These are phyloP conservation scores for Elephas maximus DNA, from an alignment of 2,113 vertebrate species.

Conservation along the genomic window DNA sequence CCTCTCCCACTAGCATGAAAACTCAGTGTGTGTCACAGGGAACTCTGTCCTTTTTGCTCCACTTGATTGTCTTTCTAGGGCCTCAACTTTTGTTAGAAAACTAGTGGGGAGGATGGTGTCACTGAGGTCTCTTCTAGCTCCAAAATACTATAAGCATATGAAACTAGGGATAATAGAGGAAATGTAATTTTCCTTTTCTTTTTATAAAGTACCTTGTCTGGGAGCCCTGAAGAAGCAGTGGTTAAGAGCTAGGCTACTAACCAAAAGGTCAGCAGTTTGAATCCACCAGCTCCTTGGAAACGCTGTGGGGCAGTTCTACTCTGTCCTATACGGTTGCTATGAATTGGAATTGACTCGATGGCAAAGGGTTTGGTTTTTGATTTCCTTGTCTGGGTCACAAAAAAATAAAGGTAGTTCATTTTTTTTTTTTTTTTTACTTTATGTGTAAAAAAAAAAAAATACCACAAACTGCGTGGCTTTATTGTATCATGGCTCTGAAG, in stretches of 20 bases:
- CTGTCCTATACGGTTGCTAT: no score
- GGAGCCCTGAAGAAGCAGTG: not conserved
- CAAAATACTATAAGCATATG: not conserved
- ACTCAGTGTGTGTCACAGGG: not conserved
- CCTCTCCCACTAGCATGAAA: no score
- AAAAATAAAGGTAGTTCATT: not conserved
- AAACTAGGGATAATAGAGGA: not conserved
- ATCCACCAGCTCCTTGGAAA: no score
- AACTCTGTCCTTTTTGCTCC: not conserved
- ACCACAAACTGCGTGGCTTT: no score
- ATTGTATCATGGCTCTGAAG: no score
- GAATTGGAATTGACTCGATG: no score
- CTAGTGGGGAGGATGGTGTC: not conserved
- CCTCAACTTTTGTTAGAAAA: not conserved
- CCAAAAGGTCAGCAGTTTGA: no score
- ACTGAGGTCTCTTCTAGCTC: not conserved
- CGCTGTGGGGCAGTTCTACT: no score
- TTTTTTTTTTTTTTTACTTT: not conserved
- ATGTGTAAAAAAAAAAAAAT: no score
- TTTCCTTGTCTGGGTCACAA: not conserved
- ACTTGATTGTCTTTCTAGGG: not conserved
- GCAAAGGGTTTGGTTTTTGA: no score
- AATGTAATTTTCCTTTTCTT: not conserved
- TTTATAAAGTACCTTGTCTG: not conserved
- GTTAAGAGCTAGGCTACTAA: no score